Conservation (phyloP, 2,113 vertebrate species). For the Craseonycteris thonglongyai region DNA sequence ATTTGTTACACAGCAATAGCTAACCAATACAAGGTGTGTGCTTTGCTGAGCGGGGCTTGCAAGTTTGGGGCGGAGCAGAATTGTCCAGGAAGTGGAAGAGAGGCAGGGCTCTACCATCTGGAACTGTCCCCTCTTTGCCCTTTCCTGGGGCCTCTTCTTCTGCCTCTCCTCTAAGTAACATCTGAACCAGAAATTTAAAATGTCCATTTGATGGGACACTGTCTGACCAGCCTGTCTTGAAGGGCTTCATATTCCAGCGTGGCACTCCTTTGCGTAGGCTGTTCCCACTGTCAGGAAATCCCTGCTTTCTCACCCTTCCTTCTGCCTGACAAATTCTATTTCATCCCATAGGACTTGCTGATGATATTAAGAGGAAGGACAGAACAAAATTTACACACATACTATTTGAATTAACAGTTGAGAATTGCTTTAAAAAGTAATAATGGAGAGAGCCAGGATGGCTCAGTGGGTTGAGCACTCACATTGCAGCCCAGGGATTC, state of each 20-base stretch:
- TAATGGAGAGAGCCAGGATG: no score
- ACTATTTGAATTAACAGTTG: neutral
- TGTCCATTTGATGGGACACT: neutral
- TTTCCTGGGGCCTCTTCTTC: neutral
- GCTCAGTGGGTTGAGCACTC: no score
- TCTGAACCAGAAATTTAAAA: neutral
- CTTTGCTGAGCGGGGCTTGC: neutral
- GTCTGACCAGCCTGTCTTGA: neutral
- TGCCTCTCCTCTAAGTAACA: neutral
- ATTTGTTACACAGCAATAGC: neutral
- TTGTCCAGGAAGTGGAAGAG: neutral
- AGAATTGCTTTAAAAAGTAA: neutral
- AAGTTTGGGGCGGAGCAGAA: neutral
- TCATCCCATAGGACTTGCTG: neutral
- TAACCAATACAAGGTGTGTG: neutral
- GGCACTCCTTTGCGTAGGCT: neutral
- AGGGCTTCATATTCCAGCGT: neutral
- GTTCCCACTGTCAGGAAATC: neutral
- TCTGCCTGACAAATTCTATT: neutral
- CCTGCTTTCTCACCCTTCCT: neutral
- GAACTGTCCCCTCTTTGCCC: neutral
- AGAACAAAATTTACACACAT: neutral
- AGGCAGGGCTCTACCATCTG: neutral
- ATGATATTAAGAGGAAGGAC: neutral
- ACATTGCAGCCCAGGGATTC: no score